A percentile compares a stretch with the other conserved stretches of the same genome.
These are phyloP conservation scores for Prunella strophiata DNA, from an alignment of 2,797 vertebrate genomes.

Conservation along the genomic window DNA sequence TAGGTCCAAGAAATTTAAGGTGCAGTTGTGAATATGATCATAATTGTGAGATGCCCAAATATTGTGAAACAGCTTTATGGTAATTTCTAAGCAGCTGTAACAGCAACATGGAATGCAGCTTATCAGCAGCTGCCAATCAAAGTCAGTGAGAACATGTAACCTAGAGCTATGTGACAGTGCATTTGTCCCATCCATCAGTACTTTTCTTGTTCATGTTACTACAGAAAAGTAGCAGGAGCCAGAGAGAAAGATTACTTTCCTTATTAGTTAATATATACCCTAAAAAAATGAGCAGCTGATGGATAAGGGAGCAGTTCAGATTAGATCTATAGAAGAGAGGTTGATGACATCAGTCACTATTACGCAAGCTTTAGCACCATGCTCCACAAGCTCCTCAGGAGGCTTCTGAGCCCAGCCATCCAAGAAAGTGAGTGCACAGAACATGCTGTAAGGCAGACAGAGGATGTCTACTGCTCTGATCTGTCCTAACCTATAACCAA, in stretches of 20 bases:
- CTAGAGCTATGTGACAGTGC: neutral
- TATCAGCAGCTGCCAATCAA: neutral
- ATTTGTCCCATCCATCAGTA: neutral
- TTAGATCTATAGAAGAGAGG: neutral
- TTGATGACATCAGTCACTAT: neutral
- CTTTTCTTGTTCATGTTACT: neutral
- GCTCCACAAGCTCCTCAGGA: neutral
- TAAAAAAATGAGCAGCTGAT: neutral
- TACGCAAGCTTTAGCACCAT: neutral
- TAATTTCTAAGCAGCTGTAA: neutral
- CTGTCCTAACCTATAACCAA: neutral
- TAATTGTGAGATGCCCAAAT: neutral
- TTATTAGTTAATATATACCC: neutral
- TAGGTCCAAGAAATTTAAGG: neutral
- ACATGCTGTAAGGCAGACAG: neutral
- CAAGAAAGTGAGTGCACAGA: neutral
- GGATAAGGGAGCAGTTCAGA: neutral
- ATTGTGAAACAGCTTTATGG: neutral
- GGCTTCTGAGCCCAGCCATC: neutral
- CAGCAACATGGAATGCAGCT: neutral
- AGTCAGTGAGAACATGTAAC: neutral
- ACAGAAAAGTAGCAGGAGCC: neutral
- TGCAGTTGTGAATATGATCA: neutral
- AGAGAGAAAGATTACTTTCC: neutral
- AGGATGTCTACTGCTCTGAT: neutral